Evolutionary conservation across 2,797 vertebrate species (phyloP).

Genomic region (Melopsittacus undulatus): DNA sequence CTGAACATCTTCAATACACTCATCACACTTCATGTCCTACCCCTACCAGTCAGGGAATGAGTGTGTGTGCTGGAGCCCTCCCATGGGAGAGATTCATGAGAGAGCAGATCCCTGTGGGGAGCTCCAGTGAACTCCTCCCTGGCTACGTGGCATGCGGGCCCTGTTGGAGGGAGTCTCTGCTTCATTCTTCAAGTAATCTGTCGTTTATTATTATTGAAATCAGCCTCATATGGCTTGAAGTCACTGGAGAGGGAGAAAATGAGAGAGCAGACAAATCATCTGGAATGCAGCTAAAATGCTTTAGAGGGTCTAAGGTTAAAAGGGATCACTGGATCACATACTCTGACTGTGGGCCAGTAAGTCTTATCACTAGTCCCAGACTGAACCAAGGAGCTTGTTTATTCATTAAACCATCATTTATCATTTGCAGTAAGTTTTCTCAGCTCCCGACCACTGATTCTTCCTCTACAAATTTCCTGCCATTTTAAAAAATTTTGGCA

Average conservation of each 20-base stretch:
- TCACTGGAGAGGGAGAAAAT: not conserved
- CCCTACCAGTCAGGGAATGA: accelerated
- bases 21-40: accelerated
- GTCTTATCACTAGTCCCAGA: not conserved
- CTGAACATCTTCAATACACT: not conserved
- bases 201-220: not conserved
- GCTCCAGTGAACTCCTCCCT: not conserved
- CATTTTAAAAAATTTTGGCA: not conserved
- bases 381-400: not conserved
- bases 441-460: not conserved
- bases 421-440: not conserved
- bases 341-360: not conserved
- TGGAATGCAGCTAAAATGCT: not conserved
- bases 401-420: not conserved
- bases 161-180: not conserved
- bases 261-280: not conserved
- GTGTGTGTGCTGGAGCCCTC: accelerated
- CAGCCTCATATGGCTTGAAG: not conserved
- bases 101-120: not conserved
- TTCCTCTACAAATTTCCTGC: not conserved
- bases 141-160: accelerated
- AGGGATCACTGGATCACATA: not conserved
- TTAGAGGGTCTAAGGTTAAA: not conserved
- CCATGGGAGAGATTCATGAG: accelerated
- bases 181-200: not conserved